Conservation (phyloP, 53 echinoderm and acorn worm species). For the Astropecten irregularis region DNA sequence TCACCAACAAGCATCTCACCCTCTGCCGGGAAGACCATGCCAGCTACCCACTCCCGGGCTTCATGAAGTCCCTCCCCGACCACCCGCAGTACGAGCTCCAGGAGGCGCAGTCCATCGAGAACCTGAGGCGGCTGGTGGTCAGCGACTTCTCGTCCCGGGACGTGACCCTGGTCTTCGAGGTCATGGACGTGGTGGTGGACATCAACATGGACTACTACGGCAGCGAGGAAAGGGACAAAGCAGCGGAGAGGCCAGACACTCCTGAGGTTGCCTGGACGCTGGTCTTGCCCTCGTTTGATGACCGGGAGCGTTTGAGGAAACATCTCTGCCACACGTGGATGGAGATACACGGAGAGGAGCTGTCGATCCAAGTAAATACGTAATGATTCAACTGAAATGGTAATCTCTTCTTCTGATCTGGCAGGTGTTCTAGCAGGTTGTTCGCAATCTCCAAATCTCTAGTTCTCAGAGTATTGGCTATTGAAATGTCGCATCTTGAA, state of each 20-base stretch:
- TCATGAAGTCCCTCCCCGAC: conserved; percentile 83
- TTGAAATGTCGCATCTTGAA: too few species aligned
- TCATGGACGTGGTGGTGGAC: conserved; percentile 93
- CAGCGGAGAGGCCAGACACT: conserved; percentile 38
- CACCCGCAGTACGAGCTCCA: conserved; percentile 76
- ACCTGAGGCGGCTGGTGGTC: conserved; percentile 80
- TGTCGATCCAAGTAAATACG: conserved; percentile 89
- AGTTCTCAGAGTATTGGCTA: too few species aligned
- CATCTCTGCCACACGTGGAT: conserved; percentile 87
- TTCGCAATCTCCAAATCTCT: too few species aligned
- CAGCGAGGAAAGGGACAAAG: conserved; percentile 40
- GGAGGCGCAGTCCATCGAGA: conserved; percentile 64
- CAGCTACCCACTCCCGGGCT: conserved; percentile 92
- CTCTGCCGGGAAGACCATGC: conserved; percentile 93
- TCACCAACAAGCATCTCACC: conserved; percentile 84
- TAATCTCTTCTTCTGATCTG: too few species aligned
- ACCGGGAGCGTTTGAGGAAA: conserved; percentile 90
- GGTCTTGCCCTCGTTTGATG: conserved; percentile 82
- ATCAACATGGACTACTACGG: conserved; percentile 85
- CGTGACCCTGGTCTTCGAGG: conserved; percentile 91
- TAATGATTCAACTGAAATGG: neutral
- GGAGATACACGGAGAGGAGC: conserved; percentile 72
- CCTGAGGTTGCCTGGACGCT: conserved; percentile 87
- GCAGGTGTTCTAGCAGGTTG: too few species aligned
- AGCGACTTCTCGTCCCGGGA: conserved; percentile 87